Percentiles rank a stretch among this genome's conserved stretches.
These are phyloP conservation scores for Enteromius anoplus DNA, from an alignment of 2,797 vertebrate species.

Conservation along the genomic window DNA sequence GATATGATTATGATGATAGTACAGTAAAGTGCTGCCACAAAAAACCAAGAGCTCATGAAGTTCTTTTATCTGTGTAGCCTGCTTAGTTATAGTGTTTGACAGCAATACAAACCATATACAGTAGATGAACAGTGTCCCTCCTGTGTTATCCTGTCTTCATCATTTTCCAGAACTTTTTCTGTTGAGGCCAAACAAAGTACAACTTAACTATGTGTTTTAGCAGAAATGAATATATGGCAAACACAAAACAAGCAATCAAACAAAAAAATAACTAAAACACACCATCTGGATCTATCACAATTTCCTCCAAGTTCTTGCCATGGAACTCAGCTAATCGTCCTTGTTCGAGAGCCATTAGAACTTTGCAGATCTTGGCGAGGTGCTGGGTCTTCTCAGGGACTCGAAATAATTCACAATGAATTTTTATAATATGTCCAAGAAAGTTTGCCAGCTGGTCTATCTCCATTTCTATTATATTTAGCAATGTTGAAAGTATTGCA, in stretches of 20 bases:
- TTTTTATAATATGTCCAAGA: slow-evolving; percentile 50
- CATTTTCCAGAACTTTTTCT: slow-evolving; percentile 13
- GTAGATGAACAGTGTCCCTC: not conserved
- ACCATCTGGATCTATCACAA: slow-evolving; percentile 51
- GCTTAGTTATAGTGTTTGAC: not conserved
- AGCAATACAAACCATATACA: not conserved
- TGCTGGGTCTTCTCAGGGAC: slow-evolving; percentile 46
- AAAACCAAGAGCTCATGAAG: not conserved
- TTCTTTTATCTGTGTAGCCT: not conserved
- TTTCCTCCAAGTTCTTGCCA: slow-evolving; percentile 57
- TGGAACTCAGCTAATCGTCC: slow-evolving; percentile 46
- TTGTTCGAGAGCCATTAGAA: slow-evolving; percentile 44
- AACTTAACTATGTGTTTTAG: not conserved
- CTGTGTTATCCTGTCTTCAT: not conserved
- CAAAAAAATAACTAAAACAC: not conserved
- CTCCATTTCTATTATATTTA: slow-evolving; percentile 52
- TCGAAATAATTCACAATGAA: slow-evolving; percentile 48
- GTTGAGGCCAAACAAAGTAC: not conserved
- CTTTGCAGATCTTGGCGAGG: slow-evolving; percentile 49
- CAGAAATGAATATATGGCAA: not conserved
- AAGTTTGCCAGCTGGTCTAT: slow-evolving; percentile 56
- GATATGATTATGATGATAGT: not conserved
- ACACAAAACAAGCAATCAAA: not conserved
- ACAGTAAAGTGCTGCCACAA: not conserved
- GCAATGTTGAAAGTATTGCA: slow-evolving; percentile 46